Conservation (phyloP, 2,113 vertebrate genomes). For the Trogon surrucura region DNA sequence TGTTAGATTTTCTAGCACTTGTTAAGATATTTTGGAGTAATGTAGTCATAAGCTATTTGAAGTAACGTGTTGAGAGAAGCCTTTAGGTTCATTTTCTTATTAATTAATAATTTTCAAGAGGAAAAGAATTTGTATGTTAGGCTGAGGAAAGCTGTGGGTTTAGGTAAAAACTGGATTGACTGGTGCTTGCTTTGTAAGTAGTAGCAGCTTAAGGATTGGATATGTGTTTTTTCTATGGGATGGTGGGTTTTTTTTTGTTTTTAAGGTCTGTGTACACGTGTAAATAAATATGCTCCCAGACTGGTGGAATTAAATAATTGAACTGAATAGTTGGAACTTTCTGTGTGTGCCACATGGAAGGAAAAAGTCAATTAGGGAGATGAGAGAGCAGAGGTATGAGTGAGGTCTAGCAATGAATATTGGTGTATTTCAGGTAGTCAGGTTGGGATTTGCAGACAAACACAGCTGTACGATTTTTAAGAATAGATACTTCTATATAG, state of each 20-base stretch:
- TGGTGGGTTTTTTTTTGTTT: neutral
- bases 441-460: neutral
- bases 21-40: neutral
- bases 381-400: neutral
- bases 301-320: neutral
- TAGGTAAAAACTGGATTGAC: neutral
- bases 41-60: neutral
- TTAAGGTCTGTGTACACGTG: neutral
- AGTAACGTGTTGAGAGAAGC: neutral
- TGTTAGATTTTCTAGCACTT: neutral
- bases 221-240: neutral
- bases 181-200: neutral
- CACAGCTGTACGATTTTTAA: neutral
- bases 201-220: neutral
- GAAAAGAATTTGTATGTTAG: neutral
- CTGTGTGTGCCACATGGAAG: neutral
- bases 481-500: neutral
- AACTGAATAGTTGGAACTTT: neutral
- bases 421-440: neutral
- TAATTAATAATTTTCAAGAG: neutral
- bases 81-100: neutral
- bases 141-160: neutral
- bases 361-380: neutral
- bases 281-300: neutral
- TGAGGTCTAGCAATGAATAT: neutral